Base-by-base conservation (phyloP, 1,140 invertebrate genomes). In the Thalassaphorura encarpata region DNA sequence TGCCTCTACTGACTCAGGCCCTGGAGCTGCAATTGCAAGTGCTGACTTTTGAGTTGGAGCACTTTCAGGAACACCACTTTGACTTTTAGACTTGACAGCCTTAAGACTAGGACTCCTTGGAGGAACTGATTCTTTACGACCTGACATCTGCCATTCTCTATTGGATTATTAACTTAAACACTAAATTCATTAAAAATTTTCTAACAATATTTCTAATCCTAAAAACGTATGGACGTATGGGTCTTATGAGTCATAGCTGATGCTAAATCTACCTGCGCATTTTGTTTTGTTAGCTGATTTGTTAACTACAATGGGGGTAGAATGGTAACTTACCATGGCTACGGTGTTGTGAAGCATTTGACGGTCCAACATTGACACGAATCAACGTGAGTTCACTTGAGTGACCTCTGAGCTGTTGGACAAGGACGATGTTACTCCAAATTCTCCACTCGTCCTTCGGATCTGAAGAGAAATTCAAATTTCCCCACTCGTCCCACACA, bases 281-380 rank as follows among this genome's bases (percentile, higher is more conserved):
- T 43, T n/a, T 6, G 21, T 5, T 6, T n/a, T 6, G 6, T 8
- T 43, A 43, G 21, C 13, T 43, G 18, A n/a, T 11, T 43, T 6
- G 21, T 43, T 43, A 6, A 11, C 6, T 6, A 19, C 6, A 8
- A 43, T n/a, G 41, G 13, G 11, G 18, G 5, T 19, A n/a, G 19
- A 43, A n/a, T n/a, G 11, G 6, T 47, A 8, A 27, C 45, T 27
- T 47, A 47, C 45, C 45, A 47, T 47, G 24, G 45, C 19, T 26
- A 47, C 26, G 21, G 45, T 26, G 18, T 47, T 6, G 5, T 47
- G 45, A 26, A 47, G 28, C 3, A 16, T 50, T 45, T 59, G 57
- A 15, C 57, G 57, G 57, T 60, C 58, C 58, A 60, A 60, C 58
- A 60, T 60, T 60, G 52, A 53, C 50, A 36, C 8, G 8, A n/a